Conservation (phyloP, 1,140 invertebrate species). For the Papilio glaucus region DNA sequence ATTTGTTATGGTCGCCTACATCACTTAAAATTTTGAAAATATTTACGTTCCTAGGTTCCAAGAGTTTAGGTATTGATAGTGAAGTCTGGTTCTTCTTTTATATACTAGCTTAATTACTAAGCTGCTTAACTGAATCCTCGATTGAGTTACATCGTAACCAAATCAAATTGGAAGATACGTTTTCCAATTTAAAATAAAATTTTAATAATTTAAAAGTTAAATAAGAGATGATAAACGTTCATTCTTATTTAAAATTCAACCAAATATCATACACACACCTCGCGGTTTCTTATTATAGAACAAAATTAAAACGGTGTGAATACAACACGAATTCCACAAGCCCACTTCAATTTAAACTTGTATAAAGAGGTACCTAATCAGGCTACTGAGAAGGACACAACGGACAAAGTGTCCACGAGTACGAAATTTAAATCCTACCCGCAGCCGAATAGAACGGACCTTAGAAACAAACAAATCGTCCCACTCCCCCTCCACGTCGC, state of each 20-base stretch:
- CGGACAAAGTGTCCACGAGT: slow-evolving; percentile 69
- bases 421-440: slow-evolving; percentile 80
- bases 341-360: slow-evolving; percentile 77
- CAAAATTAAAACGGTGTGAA: slow-evolving; percentile 39
- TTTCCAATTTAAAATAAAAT: too few species aligned
- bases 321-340: slow-evolving; percentile 62
- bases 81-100: too few species aligned
- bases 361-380: slow-evolving; percentile 74
- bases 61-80: too few species aligned
- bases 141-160: too few species aligned
- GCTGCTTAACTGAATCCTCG: too few species aligned
- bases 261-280: neutral
- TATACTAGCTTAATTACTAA: too few species aligned
- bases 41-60: too few species aligned
- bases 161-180: too few species aligned
- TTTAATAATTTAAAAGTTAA: too few species aligned
- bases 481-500: slow-evolving; percentile 51
- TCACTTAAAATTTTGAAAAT: too few species aligned
- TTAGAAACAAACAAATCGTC: slow-evolving; percentile 80
- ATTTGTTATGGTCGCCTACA: too few species aligned
- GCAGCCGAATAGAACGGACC: slow-evolving; percentile 69
- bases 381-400: slow-evolving; percentile 71
- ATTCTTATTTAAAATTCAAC: neutral
- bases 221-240: neutral
- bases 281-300: neutral